Base-by-base conservation (phyloP, 2,113 vertebrate species). In the Perccottus glenii region DNA sequence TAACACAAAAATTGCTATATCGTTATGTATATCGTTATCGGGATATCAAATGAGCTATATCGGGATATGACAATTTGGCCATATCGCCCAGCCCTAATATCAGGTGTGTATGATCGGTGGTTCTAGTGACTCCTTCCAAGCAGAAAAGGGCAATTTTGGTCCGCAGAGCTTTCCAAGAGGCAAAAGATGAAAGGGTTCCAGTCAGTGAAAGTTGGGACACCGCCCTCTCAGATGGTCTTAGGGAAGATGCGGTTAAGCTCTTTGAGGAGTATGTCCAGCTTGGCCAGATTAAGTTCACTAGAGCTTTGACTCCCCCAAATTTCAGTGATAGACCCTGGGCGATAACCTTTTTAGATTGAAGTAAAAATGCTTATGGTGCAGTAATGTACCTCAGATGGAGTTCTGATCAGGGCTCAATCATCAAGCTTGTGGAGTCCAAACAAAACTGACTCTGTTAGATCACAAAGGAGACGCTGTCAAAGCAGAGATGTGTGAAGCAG, bases 401-500 rank as follows among this genome's bases (percentile, higher is more conserved):
- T 0, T 36, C 12, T 4, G 8, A 5, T 3, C 4, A 62, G 4
- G 4, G 14, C n/a, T 0, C 43, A 0, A n/a, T 46, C 0, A 12
- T 55, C 1, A 42, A 19, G 2, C 9, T 81, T 6, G 67, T 73
- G 5, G 68, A 63, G 2, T 67, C 64, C 0, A 81, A 81, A 15
- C 73, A 1, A 68, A 72, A 4, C 3, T 72, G 0, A 58, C 59
- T 9, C 63, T 63, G 0, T 11, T 67, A 0, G 58, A 59, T 2
- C 58, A 69, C 0, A 73, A 51, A 12, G 66, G 62, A 1, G 70
- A 78, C 1, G 32, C 50, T 2, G 48, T 67, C 0, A 72, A 75
- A 36, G 62, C 75, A 9, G 67, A 82, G 32, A 2, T 74, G 0
- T 77, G 70, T 27, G 61, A 65, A 5, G 70, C 56, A 11, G 69